Evolutionary conservation across 2,113 vertebrate genomes (phyloP), one percentile per base, ranked within the genome.

Genomic region (Acanthochromis polyacanthus): DNA sequence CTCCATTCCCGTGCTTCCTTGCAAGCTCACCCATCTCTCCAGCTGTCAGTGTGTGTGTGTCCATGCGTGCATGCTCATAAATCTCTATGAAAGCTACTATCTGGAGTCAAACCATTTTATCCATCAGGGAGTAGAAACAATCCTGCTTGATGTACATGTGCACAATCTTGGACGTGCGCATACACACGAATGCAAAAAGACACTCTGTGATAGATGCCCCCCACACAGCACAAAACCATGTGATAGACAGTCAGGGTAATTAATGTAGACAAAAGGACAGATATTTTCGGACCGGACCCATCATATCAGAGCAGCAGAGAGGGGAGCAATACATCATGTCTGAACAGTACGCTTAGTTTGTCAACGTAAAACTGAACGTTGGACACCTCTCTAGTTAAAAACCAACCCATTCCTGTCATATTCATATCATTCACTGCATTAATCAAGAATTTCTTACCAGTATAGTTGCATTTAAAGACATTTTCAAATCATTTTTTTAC

Each of bases 41-140:
- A 56, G 58, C 71, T 80, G 80, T 88, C 71, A 65, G 75, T 48
- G 71, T 61, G 77, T 48, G 9, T 66, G 75, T 70, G 69, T 75
- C 57, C n/a, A 52, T 48, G 59, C 12, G 38, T 71, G 61, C 45
- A 40, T 59, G 80, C 77, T 75, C 82, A 80, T 89, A 85, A 88
- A 89, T 89, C 67, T 86, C 78, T 75, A 59, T 70, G 86, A 91
- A 78, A 80, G 78, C 80, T 83, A 46, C 91, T 80, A 83, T 87
- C 80, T 81, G 66, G 81, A 84, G 59, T 63, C 68, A 91, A 88
- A 87, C 72, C 53, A 75, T 86, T 84, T 80, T 88, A 84, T 88
- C 74, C 82, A 69, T 89, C 75, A 82, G 76, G 58, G 73, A 84
- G 55, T 56, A 66, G 80, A 85, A 74, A 84, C 82, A 75, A 87